Percentiles rank a stretch among this genome's conserved stretches.
phyloP scores from a whole-genome alignment of 35 echinoderm and acorn worm species.

The Heliocidaris erythrogramma region DNA sequence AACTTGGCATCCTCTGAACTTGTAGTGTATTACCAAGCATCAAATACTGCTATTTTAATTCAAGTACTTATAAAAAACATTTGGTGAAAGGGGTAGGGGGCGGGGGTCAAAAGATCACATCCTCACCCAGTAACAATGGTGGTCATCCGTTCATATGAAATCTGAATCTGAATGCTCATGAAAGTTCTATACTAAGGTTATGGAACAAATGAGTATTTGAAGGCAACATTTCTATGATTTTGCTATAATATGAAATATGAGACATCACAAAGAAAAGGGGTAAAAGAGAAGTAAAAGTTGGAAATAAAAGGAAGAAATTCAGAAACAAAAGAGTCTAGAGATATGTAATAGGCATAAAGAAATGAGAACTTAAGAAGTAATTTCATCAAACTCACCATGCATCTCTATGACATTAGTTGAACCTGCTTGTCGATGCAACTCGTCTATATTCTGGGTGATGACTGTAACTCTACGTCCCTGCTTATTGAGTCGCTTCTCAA shows the following conservation, averaged over 20 bases:
- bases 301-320: background rate
- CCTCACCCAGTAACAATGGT: no score
- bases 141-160: no score
- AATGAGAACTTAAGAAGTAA: no score
- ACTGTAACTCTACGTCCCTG: slow-evolving; percentile 80
- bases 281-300: background rate
- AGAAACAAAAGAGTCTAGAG: background rate
- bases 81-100: no score
- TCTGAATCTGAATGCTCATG: no score
- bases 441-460: slow-evolving; percentile 98
- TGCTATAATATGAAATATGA: background rate
- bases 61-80: no score
- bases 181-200: no score
- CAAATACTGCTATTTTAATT: no score
- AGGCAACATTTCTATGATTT: background rate
- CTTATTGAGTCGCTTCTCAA: slow-evolving; percentile 70
- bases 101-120: no score
- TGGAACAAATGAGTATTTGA: background rate
- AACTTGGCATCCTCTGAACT: no score
- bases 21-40: no score
- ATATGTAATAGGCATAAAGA: no score
- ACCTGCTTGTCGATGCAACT: slow-evolving; percentile 80
- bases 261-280: background rate
- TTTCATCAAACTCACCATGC: slow-evolving; percentile 85
- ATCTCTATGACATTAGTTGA: slow-evolving; percentile 78